Percentiles rank a stretch among this genome's conserved stretches.
Conservation (phyloP, 2,888 invertebrate genomes). For the Eupelmus urozonus region DNA sequence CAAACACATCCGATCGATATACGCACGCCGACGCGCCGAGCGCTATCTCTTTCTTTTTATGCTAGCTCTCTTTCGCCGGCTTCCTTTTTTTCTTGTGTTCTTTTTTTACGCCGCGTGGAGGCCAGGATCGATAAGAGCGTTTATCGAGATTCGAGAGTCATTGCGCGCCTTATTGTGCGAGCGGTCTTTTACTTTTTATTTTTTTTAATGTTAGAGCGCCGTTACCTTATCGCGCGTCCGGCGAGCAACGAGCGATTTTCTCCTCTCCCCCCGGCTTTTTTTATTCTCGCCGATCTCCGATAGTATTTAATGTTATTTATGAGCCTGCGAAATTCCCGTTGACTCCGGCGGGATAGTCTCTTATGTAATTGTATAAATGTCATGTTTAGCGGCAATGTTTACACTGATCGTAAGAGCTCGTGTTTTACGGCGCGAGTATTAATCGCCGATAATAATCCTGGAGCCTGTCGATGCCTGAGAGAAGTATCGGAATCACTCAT, state of each 20-base stretch:
- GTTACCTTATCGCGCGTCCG: conserved; percentile 3
- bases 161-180: conserved; percentile 12
- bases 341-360: neutral
- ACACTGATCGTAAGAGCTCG: conserved; percentile 22
- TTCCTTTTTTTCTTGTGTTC: neutral
- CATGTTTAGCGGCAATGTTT: conserved; percentile 29
- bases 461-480: too few species aligned
- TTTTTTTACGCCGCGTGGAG: neutral
- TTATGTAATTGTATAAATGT: conserved; percentile 16
- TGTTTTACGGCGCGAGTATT: conserved; percentile 20
- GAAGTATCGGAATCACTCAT: conserved; percentile 12
- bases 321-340: neutral
- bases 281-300: too few species aligned
- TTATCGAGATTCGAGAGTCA: conserved; percentile 17
- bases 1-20: conserved; percentile 48
- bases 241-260: neutral
- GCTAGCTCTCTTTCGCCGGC: neutral
- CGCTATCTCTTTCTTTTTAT: neutral
- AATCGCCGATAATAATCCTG: conserved; percentile 27
- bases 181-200: conserved; percentile 1
- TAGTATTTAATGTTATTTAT: neutral
- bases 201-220: neutral
- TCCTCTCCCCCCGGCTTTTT: neutral
- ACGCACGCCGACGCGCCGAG: conserved; percentile 8
- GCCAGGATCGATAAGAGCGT: conserved; percentile 1